These are phyloP conservation scores for Synaphobranchus kaupii DNA, from an alignment of 2,797 vertebrate species.

Conservation along the genomic window DNA sequence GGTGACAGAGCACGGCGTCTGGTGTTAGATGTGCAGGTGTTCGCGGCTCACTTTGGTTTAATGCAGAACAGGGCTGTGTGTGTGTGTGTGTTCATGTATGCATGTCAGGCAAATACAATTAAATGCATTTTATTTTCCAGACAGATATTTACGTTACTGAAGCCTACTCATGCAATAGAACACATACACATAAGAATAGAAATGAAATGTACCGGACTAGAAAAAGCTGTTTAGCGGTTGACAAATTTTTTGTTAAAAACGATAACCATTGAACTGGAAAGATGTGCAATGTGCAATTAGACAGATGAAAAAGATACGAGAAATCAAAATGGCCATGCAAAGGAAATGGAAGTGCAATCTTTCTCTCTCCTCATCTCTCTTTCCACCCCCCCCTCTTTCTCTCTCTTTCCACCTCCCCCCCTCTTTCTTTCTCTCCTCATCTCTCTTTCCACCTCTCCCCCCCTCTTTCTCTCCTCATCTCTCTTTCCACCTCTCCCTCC, in stretches of 20 bases:
- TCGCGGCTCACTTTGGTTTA: background rate
- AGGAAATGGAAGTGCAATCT: background rate
- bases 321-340: too few species aligned
- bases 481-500: background rate
- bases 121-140: background rate
- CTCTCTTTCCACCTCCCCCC: background rate
- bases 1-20: too few species aligned
- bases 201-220: too few species aligned
- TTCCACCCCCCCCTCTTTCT: background rate
- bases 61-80: background rate
- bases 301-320: too few species aligned
- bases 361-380: background rate
- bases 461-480: background rate
- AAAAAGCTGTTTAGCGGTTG: too few species aligned
- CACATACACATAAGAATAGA: background rate
- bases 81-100: background rate
- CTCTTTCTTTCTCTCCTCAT: background rate
- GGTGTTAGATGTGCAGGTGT: background rate
- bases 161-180: background rate
- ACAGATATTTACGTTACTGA: background rate
- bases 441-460: constrained; percentile 37
- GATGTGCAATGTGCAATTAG: too few species aligned
- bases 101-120: background rate
- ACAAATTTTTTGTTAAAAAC: too few species aligned
- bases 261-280: too few species aligned